A percentile compares a stretch with the other conserved stretches of the same genome.
phyloP scores from a whole-genome alignment of 2,797 vertebrate genomes.

The Eulemur albifrons region DNA sequence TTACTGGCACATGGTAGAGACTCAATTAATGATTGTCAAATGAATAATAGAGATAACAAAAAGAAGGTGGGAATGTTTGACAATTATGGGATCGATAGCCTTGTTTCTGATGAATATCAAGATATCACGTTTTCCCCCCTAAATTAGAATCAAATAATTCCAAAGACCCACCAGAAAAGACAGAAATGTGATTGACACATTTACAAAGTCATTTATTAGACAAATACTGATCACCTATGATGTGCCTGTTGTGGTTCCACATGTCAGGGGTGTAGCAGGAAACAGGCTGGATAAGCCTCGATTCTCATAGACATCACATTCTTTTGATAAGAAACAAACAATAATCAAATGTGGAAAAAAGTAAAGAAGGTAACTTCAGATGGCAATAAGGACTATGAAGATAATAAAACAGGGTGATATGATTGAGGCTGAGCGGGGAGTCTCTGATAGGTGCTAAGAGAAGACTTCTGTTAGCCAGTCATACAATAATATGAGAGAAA shows the following conservation, averaged over 20 bases:
- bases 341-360: not conserved
- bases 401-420: not conserved
- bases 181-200: not conserved
- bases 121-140: not conserved
- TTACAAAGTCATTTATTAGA: not conserved
- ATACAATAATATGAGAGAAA: not conserved
- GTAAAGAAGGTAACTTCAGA: not conserved
- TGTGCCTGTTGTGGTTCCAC: not conserved
- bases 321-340: not conserved
- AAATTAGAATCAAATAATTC: conserved; percentile 9
- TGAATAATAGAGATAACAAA: not conserved
- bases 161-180: not conserved
- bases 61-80: not conserved
- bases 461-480: not conserved
- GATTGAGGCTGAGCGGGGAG: too few species aligned
- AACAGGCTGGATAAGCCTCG: not conserved
- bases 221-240: not conserved
- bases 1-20: not conserved
- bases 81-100: not conserved
- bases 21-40: not conserved
- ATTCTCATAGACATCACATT: not conserved
- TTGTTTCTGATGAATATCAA: not conserved
- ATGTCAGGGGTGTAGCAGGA: not conserved
- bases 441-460: not conserved
- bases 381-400: not conserved